Evolutionary conservation across 2,888 invertebrate genomes (phyloP), one percentile per base, ranked within the genome.

Genomic region (Limnephilus lunatus): DNA sequence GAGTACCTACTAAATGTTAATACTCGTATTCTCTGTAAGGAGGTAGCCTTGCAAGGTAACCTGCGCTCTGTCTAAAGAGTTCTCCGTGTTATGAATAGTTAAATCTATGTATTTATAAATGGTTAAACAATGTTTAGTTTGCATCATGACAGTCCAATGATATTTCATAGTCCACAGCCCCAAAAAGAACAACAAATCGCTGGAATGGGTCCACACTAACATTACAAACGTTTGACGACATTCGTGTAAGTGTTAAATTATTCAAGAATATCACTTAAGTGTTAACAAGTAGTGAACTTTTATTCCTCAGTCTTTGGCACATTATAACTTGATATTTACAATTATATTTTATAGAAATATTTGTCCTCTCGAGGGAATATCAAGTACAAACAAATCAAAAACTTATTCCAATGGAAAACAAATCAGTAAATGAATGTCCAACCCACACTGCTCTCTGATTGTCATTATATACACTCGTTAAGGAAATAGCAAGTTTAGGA

Each of bases 161-260:
- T 90, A 90, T 90, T 90, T 90, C 53, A 53, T 90, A 90, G 90
- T 90, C 90, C 90, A 90, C 90, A 90, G 90, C 53, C 90, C 90
- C 90, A 90, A 90, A 90, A 85, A 89, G 89, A 89, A 90, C 90
- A 90, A 90, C 30, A 48, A 90, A 85, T 31, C 53, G n/a, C 53
- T 39, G 82, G 88, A 88, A 68, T 19, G 88, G 32, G 80, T 88
- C 68, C 32, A 88, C 88, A 88, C 68, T 31, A 88, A 88, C 68
- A 19, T 68, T 68, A 85, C 85, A 85, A 39, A n/a, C 39, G n/a
- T 44, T 85, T 81, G 44, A 39, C 32, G 25, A 80, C 81, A 89
- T 89, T 89, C 32, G 53, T 89, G 80, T 81, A 25, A 81, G 81
- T 81, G 89, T 89, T 80, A 35, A 89, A 89, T 89, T 89, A 89